A percentile compares a stretch with the other conserved stretches of the same genome.
Evolutionary conservation across 2,113 vertebrate species (phyloP).

Genomic region (Fukomys damarensis): DNA sequence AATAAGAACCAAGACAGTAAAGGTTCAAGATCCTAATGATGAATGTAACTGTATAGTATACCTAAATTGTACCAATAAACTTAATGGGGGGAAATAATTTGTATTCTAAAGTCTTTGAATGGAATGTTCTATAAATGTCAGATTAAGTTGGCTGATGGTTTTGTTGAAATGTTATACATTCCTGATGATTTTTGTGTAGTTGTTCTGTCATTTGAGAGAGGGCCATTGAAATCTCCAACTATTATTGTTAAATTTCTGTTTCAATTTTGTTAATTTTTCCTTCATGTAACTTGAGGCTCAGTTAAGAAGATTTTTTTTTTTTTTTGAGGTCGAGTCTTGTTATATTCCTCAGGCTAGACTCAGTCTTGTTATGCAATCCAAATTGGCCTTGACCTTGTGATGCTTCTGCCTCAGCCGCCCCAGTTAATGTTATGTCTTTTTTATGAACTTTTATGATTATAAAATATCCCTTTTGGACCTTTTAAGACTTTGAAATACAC

Average conservation of each 20-base stretch:
- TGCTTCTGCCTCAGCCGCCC: background rate
- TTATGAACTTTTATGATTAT: background rate
- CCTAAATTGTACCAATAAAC: too few relatives aligned
- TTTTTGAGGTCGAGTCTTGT: background rate
- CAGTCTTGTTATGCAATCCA: background rate
- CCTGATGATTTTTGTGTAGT: background rate
- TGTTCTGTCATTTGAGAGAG: constrained; percentile 8
- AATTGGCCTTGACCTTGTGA: background rate
- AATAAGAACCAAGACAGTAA: too few relatives aligned
- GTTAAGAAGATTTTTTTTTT: background rate
- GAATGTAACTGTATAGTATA: too few relatives aligned
- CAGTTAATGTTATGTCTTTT: background rate
- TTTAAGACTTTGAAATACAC: background rate
- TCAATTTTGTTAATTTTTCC: background rate
- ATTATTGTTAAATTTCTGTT: background rate
- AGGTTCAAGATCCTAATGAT: too few relatives aligned
- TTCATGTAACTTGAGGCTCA: background rate
- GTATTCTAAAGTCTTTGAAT: constrained; percentile 16
- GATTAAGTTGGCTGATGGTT: background rate
- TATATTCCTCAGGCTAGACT: background rate
- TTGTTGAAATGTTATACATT: background rate
- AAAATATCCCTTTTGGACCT: background rate
- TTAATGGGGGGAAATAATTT: background rate
- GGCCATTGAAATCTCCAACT: background rate
- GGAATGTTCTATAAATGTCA: background rate